Evolutionary conservation across 2,797 vertebrate species (phyloP).

Genomic region (Ibycter americanus): DNA sequence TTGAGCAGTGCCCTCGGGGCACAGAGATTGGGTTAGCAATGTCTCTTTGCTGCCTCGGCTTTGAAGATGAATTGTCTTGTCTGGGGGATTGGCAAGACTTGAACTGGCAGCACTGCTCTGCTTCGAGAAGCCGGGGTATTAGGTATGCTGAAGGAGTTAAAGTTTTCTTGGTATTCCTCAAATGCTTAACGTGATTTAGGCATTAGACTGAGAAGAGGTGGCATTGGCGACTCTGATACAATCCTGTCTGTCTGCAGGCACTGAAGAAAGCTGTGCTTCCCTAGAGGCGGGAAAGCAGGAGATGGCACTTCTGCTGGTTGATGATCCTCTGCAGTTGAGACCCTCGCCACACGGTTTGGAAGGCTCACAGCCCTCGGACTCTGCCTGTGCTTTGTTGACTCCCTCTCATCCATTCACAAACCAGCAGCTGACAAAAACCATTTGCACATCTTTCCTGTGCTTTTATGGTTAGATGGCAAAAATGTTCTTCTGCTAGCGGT

Average conservation of each 20-base stretch:
- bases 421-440: neutral
- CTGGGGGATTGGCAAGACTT: neutral
- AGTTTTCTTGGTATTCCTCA: neutral
- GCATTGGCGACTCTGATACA: neutral
- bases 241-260: neutral
- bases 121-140: neutral
- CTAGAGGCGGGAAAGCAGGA: neutral
- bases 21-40: neutral
- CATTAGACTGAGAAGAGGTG: neutral
- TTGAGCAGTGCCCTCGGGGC: neutral
- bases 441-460: neutral
- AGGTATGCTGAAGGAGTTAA: neutral
- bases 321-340: neutral
- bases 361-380: neutral
- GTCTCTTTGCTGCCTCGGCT: neutral
- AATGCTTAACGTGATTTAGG: neutral
- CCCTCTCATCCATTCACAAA: neutral
- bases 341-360: rapidly evolving
- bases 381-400: neutral
- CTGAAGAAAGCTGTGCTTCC: neutral
- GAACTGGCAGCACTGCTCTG: neutral
- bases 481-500: neutral
- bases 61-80: neutral
- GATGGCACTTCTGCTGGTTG: neutral
- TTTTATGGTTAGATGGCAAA: neutral